Conservation (phyloP, 2,113 vertebrate species). For the Siniperca knerii region DNA sequence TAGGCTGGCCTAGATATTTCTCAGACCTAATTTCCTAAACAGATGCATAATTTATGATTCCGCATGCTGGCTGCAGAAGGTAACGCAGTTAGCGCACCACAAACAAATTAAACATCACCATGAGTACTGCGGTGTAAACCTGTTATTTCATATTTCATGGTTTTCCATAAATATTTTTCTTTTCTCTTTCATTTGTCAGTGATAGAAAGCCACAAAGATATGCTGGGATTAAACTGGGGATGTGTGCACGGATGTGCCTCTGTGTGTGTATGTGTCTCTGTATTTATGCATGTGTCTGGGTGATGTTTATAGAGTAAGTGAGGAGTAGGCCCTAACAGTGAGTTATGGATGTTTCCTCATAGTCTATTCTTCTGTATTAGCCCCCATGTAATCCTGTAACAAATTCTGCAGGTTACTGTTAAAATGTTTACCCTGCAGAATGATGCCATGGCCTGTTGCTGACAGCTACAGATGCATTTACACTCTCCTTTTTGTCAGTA, state of each 20-base stretch:
- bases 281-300: background rate
- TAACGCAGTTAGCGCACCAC: conserved; percentile 37
- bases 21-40: conserved; percentile 61
- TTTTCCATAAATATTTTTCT: conserved; percentile 35
- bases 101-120: conserved; percentile 64
- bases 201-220: background rate
- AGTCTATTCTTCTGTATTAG: conserved; percentile 18
- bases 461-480: conserved; percentile 16
- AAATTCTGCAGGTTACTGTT: conserved; percentile 16
- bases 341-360: background rate
- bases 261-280: background rate
- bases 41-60: conserved; percentile 67
- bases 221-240: conserved; percentile 13
- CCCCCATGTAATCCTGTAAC: conserved; percentile 13
- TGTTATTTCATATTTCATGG: conserved; percentile 42
- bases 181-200: conserved; percentile 38
- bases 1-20: conserved; percentile 59
- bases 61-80: conserved; percentile 18
- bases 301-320: background rate
- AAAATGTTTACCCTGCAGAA: conserved; percentile 36
- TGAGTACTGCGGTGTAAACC: conserved; percentile 31
- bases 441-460: conserved; percentile 1
- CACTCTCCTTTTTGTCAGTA: background rate
- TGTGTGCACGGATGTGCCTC: background rate
- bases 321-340: background rate